Conservation (phyloP, 2,888 invertebrate species). For the Polietes domitor region DNA sequence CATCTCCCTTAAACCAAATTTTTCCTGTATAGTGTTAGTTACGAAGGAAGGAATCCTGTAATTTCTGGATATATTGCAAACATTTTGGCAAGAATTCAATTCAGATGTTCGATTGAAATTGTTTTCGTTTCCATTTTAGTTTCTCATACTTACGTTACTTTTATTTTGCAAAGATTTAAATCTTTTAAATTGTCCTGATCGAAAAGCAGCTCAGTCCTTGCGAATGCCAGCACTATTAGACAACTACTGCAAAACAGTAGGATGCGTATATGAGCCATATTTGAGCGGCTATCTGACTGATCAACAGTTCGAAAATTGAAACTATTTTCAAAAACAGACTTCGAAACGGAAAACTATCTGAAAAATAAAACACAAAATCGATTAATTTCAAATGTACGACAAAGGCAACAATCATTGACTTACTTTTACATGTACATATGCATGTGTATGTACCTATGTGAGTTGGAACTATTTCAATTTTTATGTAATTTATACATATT, state of each 20-base stretch:
- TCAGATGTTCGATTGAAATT: too few relatives aligned
- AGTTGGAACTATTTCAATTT: not conserved
- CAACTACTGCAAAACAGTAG: constrained; percentile 55
- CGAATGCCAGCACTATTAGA: constrained; percentile 54
- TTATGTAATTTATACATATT: constrained; percentile 5
- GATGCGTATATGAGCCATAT: constrained; percentile 45
- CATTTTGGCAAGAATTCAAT: too few relatives aligned
- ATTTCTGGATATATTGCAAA: too few relatives aligned
- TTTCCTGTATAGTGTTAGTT: too few relatives aligned
- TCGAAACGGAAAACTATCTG: not conserved
- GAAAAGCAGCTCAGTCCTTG: constrained; percentile 59
- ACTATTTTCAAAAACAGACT: not conserved
- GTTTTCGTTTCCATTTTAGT: too few relatives aligned
- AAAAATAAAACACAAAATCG: not conserved
- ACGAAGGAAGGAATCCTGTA: too few relatives aligned
- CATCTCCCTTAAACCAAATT: too few relatives aligned
- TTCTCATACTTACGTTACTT: constrained; percentile 86
- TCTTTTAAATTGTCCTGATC: constrained; percentile 81
- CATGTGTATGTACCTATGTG: too few relatives aligned
- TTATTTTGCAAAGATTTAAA: constrained; percentile 89
- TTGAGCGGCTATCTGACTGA: constrained; percentile 12
- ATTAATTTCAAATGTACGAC: too few relatives aligned
- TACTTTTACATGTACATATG: too few relatives aligned
- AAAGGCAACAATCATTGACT: too few relatives aligned
- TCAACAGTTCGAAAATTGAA: constrained; percentile 10